Percentiles rank a stretch among this genome's conserved stretches.
These are phyloP conservation scores for Schrankia costaestrigalis DNA, from an alignment of 2,888 invertebrate species.

Conservation along the genomic window DNA sequence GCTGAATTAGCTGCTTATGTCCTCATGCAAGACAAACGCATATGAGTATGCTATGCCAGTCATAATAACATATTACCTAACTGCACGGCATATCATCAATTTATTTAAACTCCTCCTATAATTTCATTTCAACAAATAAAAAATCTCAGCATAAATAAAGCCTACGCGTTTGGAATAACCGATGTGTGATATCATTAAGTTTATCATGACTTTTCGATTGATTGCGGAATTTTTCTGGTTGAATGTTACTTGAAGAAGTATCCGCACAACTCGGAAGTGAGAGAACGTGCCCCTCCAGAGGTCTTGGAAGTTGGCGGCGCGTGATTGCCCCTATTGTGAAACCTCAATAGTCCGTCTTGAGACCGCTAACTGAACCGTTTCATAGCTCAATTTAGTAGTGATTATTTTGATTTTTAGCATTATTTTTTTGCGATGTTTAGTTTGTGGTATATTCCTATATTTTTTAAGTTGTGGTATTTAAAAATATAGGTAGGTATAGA, in stretches of 20 bases:
- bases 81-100: no score
- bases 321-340: slow-evolving; percentile 75
- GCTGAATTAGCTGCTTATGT: no score
- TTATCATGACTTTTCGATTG: slow-evolving; percentile 44
- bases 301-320: slow-evolving; percentile 58
- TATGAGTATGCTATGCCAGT: no score
- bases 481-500: no score
- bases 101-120: no score
- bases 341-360: slow-evolving; percentile 63
- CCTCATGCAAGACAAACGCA: no score
- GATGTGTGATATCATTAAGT: slow-evolving; percentile 44
- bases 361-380: slow-evolving; percentile 56
- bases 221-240: slow-evolving; percentile 44
- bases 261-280: slow-evolving; percentile 54
- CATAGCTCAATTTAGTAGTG: slow-evolving; percentile 33
- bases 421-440: neutral
- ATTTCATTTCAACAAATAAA: no score
- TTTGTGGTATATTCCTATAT: neutral
- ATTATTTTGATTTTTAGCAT: slow-evolving; percentile 20
- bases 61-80: no score
- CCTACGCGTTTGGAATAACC: slow-evolving; percentile 36
- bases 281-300: slow-evolving; percentile 63
- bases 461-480: no score
- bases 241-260: slow-evolving; percentile 43
- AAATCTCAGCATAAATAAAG: slow-evolving; percentile 15